A percentile compares a stretch with the other conserved stretches of the same genome.
Evolutionary conservation across 2,113 vertebrate species (phyloP).

Genomic region (Rhineura floridana): DNA sequence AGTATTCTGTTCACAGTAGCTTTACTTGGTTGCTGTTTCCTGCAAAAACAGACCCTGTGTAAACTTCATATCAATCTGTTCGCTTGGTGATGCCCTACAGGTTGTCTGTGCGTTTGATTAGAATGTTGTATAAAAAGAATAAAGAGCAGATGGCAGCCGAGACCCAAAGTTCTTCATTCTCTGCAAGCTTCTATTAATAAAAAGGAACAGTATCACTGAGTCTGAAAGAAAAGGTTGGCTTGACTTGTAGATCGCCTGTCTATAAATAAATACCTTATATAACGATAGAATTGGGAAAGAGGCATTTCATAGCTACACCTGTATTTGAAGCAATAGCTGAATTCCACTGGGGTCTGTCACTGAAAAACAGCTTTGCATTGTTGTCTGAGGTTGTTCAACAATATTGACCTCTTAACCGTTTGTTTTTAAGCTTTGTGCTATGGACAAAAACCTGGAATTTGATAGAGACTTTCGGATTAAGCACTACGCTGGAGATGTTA

Average conservation of each 20-base stretch:
- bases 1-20: neutral
- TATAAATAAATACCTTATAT: neutral
- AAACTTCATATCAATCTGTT: neutral
- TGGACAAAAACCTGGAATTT: constrained; percentile 92
- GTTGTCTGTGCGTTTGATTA: neutral
- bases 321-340: neutral
- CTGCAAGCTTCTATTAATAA: neutral
- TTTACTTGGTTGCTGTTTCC: neutral
- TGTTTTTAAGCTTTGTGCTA: constrained; percentile 84
- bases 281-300: neutral
- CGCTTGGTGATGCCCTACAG: neutral
- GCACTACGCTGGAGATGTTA: constrained; percentile 93
- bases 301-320: neutral
- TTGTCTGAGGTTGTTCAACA: neutral
- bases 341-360: neutral
- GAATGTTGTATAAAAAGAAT: neutral
- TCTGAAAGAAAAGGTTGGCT: neutral
- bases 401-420: constrained; percentile 20
- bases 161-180: neutral
- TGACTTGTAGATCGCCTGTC: neutral
- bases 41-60: neutral
- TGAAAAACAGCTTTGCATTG: neutral
- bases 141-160: neutral
- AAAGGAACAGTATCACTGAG: neutral
- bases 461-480: constrained; percentile 94